Evolutionary conservation across 2,113 vertebrate species (phyloP).

Genomic region (Limanda limanda): DNA sequence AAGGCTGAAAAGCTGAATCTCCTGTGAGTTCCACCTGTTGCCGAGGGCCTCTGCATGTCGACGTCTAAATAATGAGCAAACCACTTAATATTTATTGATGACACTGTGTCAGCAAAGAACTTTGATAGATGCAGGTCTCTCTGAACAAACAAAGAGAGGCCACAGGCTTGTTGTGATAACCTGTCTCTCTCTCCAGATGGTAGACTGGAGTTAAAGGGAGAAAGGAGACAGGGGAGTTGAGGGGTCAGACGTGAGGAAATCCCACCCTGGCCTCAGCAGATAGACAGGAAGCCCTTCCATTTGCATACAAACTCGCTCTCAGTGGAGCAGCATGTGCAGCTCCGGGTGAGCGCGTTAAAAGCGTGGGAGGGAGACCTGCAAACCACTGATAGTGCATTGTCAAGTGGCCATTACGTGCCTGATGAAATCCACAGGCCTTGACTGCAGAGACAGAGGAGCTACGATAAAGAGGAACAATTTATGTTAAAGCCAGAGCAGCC

Average conservation of each 20-base stretch:
- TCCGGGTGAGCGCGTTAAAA: constrained; percentile 37
- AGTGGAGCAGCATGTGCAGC: constrained; percentile 30
- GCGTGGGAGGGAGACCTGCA: constrained; percentile 59
- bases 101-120: constrained; percentile 16
- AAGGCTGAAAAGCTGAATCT: neutral
- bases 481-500: constrained; percentile 5
- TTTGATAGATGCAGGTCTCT: constrained; percentile 27
- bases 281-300: constrained; percentile 68
- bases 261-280: constrained; percentile 69
- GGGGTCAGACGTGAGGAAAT: constrained; percentile 74
- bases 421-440: constrained; percentile 62
- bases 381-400: constrained; percentile 48
- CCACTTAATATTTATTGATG: constrained; percentile 23
- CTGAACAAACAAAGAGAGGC: constrained; percentile 44
- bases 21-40: neutral
- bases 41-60: neutral
- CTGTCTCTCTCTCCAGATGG: constrained; percentile 62
- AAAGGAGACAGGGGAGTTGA: constrained; percentile 47
- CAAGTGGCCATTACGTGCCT: constrained; percentile 57
- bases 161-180: constrained; percentile 54
- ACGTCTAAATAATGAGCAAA: constrained; percentile 28
- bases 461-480: constrained; percentile 31
- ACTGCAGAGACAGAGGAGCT: neutral
- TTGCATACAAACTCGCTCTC: constrained; percentile 59
- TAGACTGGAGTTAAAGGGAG: constrained; percentile 44